phyloP scores from a whole-genome alignment of 2,113 vertebrate genomes.

The Taxidea taxus region DNA sequence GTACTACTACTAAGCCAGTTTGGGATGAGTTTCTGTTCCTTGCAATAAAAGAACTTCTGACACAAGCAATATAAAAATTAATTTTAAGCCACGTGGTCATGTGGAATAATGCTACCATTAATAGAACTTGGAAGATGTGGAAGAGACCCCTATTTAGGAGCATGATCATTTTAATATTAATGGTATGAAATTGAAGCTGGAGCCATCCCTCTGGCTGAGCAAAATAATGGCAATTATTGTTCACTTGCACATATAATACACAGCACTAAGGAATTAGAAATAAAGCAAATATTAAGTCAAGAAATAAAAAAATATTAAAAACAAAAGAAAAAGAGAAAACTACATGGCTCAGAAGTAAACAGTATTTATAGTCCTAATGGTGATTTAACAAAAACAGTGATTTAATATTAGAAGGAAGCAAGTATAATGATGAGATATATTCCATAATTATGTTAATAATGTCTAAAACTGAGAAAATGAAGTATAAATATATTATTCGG shows the following conservation, averaged over 20 bases:
- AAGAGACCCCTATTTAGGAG: background rate
- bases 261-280: background rate
- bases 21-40: background rate
- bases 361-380: background rate
- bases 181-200: background rate
- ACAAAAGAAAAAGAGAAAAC: background rate
- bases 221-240: background rate
- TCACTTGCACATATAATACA: background rate
- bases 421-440: background rate
- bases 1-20: background rate
- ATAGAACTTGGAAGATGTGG: background rate
- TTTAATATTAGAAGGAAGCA: background rate
- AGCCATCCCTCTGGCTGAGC: background rate
- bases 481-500: background rate
- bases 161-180: background rate
- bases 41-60: background rate
- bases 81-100: background rate
- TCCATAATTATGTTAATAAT: background rate
- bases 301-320: background rate
- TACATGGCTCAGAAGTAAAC: background rate
- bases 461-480: background rate
- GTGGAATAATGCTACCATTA: background rate
- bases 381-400: background rate
- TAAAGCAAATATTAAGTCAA: background rate
- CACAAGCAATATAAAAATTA: background rate